Evolutionary conservation across 2,888 invertebrate genomes (phyloP), one percentile per base, ranked within the genome.

Genomic region (Ochropleura leucogaster): DNA sequence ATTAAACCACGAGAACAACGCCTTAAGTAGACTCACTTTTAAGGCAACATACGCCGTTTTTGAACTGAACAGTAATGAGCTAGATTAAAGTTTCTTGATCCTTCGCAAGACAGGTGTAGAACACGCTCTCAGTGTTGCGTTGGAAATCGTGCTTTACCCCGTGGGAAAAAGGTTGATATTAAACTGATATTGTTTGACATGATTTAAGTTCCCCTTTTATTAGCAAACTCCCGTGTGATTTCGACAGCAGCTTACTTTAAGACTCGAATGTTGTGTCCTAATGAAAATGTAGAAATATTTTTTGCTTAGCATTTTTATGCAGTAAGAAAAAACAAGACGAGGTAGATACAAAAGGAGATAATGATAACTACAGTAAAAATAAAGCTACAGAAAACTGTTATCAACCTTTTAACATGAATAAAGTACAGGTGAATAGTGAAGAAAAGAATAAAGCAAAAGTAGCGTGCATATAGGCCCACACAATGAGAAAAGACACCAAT

Each of bases 81-180:
- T 86, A 91, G 93, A 95, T 94, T 93, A 92, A 90, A 93, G 94
- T 94, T 94, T 91, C 93, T 93, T 93, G 93, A 94, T 95, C 92
- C 92, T 92, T 91, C 84, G 79, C 89, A 62, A 89, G 92, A 94
- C 95, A 96, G 95, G 95, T 95, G 95, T 92, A 93, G 89, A 90
- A 81, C 87, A 89, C 87, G 88, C 85, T 86, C 74, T 74, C 69
- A 69, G 71, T 78, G 66, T 79, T 84, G 62, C 88, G 88, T 80
- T 82, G 73, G 57, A 93, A 91, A 89, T 88, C 87, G 82, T 87
- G 78, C 85, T 86, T 82, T 90, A 88, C 64, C 20, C 46, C 79
- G 77, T 88, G 85, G 79, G 77, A 85, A 90, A 90, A 94, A 86
- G 88, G 92, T 89, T 80, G 78, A 86, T 91, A 91, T 92, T 84